Conservation (phyloP, 2,888 invertebrate genomes). For the Cheilosia variabilis region DNA sequence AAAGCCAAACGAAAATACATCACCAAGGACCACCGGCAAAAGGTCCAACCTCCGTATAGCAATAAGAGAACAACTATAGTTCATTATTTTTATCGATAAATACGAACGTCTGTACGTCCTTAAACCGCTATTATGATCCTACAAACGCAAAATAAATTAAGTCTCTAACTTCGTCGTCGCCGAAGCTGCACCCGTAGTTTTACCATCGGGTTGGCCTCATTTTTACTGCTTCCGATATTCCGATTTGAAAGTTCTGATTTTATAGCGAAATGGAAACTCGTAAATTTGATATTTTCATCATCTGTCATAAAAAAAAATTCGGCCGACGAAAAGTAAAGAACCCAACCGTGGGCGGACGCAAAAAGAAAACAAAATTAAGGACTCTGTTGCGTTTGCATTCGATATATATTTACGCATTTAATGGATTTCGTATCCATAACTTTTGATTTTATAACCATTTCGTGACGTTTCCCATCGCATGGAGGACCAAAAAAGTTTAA, state of each 20-base stretch:
- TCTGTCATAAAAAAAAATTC: conserved; percentile 45
- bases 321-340: background rate
- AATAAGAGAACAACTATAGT: conserved; percentile 40
- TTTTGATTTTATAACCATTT: conserved; percentile 62
- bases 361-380: conserved; percentile 27
- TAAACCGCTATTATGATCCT: conserved; percentile 33
- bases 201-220: background rate
- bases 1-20: conserved; percentile 8
- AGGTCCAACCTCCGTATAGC: background rate
- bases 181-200: background rate
- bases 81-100: conserved; percentile 56
- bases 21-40: background rate
- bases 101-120: conserved; percentile 36
- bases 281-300: conserved; percentile 70
- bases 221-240: conserved; percentile 37
- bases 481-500: conserved; percentile 6
- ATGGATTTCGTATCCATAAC: conserved; percentile 51
- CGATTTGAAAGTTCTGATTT: conserved; percentile 56
- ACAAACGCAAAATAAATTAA: conserved; percentile 28
- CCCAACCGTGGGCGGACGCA: too few species aligned
- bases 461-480: conserved; percentile 47
- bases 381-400: conserved; percentile 29
- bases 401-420: conserved; percentile 28
- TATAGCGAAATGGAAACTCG: conserved; percentile 58
- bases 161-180: conserved; percentile 14